Base-by-base conservation (phyloP, 2,113 vertebrate genomes). In the Pagrus major region DNA sequence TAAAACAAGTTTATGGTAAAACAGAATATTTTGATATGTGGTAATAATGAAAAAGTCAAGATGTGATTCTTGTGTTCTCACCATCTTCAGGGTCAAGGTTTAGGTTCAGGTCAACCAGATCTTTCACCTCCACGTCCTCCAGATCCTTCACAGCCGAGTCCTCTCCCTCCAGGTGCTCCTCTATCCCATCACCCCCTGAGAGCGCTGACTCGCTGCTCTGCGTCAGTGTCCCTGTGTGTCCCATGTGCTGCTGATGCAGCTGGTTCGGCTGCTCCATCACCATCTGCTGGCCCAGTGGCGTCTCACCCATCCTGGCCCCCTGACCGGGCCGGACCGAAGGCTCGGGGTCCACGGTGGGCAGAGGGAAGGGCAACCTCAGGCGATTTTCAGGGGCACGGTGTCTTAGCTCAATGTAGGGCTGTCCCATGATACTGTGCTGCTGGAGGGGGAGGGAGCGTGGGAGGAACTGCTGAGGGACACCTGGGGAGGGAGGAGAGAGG, bases 81-180 rank as follows among this genome's bases (percentile, higher is more conserved):
- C 91, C 91, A 0, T 93, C 97, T 23, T 99, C 98, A 29, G 96
- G 88, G 76, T 98, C 98, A 8, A 99, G 92, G 91, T 98, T 99
- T 72, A 99, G 90, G 89, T 98, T 99, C 81, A 98, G 96, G 88
- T 99, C 98, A 23, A 97, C 98, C 85, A 99, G 95, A 78, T 99
- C 98, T 88, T 99, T 99, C 73, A 99, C 98, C 88, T 99, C 98
- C 76, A 99, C 98, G 52, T 99, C 98, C 78, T 95, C 95, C 51
- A 99, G 88, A 63, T 99, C 98, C 93, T 99, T 99, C 20, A 97
- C 98, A 10, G 96, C 94, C 0, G 97, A 96, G 82, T 98, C 97
- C 86, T 98, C 97, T 9, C 96, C 92, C 87, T 98, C 97, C 29
- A 99, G 93, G 35, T 98, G 97, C 84, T 97, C 97, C 78, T 97